Base-by-base conservation (phyloP, 92 coral and sea anemone species). In the Meandrina meandrites region DNA sequence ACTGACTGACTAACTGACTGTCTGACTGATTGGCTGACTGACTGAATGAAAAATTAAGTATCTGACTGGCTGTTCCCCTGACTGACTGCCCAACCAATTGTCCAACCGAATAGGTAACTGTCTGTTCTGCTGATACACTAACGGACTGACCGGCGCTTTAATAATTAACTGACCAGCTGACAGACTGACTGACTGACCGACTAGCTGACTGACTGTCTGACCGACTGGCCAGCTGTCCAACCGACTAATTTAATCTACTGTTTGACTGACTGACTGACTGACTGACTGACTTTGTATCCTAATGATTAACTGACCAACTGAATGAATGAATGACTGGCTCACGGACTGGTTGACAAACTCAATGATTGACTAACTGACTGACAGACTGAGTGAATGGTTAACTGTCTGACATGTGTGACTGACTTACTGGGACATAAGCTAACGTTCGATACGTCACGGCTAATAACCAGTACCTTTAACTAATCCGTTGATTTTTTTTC, bases 151-250 rank as follows among this genome's bases (percentile, higher is more conserved):
- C 0, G 42, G 62, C 45, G n/a, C n/a, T n/a, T n/a, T 40, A 27
- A 78, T 6, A 40, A 74, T 80, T n/a, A n/a, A 5, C 81, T 9
- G 32, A 11, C 53, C 36, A 47, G 66, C 36, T 24, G 1, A 79
- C 70, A 30, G 18, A 22, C 54, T 70, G 79, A 68, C 72, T 10
- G 34, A 88, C 70, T 40, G n/a, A 19, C 72, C 10, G 84, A 82
- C 80, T 8, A n/a, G 53, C 84, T 40, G 45, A 75, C 19, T 11
- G 22, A 36, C 28, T 75, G 79, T 37, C 77, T 72, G 10, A 19
- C 79, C 40, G 24, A 22, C 30, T 1, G 12, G 3, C 21, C 13
- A 37, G 53, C 66, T 32, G 70, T 53, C 11, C 51, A 17, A 79
- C 83, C 2, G 67, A 27, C 14, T 8, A 24, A 31, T 48, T 79